phyloP scores from a whole-genome alignment of 1,140 invertebrate genomes.

The Spodoptera frugiperda region DNA sequence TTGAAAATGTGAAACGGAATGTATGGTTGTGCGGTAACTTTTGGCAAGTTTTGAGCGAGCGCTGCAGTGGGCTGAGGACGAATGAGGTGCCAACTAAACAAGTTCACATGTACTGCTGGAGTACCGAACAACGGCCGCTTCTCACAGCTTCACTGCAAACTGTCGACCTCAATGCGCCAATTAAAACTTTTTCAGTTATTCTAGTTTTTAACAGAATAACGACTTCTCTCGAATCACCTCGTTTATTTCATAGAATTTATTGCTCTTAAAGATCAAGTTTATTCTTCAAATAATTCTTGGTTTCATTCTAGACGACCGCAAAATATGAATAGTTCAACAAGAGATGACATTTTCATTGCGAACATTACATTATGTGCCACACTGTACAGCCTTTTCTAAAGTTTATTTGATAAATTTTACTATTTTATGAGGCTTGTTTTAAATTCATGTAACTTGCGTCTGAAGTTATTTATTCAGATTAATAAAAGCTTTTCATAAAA shows the following conservation, averaged over 20 bases:
- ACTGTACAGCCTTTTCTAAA: not conserved
- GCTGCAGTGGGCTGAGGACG: conserved; percentile 52
- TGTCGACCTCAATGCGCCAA: conserved; percentile 59
- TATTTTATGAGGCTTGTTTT: conserved; percentile 5
- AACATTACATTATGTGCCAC: conserved; percentile 11
- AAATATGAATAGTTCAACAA: conserved; percentile 19
- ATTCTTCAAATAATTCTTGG: conserved; percentile 28
- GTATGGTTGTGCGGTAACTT: conserved; percentile 32
- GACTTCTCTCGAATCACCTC: not conserved
- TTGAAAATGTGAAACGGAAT: conserved; percentile 8
- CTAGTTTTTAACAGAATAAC: conserved; percentile 37
- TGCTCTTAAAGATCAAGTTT: conserved; percentile 11
- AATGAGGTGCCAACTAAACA: conserved; percentile 55
- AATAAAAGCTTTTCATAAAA: conserved; percentile 1
- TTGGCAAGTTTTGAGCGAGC: conserved; percentile 58
- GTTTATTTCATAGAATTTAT: conserved; percentile 10
- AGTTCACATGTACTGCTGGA: conserved; percentile 54
- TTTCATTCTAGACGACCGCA: conserved; percentile 10
- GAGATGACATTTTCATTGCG: not conserved
- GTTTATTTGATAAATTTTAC: conserved; percentile 6
- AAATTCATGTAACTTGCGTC: not conserved
- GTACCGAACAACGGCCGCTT: conserved; percentile 53
- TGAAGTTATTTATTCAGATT: not conserved
- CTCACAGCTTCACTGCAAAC: conserved; percentile 46
- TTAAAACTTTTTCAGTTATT: conserved; percentile 65